Evolutionary conservation across 1,140 invertebrate genomes (phyloP).

Genomic region (Drosophila pseudoobscura): DNA sequence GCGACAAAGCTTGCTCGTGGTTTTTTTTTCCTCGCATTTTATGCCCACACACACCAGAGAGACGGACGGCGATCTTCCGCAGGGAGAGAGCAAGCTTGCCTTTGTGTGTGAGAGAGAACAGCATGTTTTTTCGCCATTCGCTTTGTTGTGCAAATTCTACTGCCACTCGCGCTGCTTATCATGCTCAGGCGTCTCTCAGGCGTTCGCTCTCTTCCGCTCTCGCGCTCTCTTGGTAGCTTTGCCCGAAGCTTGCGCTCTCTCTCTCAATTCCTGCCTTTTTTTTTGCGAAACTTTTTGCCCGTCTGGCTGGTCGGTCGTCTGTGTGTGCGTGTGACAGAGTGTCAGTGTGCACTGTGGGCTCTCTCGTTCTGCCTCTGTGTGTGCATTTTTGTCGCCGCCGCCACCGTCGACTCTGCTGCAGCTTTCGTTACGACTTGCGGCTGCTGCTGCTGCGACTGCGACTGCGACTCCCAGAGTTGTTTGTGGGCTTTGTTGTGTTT

Average conservation of each 20-base stretch:
- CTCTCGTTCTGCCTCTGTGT: conserved; percentile 46
- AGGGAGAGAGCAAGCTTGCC: conserved; percentile 23
- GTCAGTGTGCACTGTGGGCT: conserved; percentile 58
- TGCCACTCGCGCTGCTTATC: conserved; percentile 65
- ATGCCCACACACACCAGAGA: conserved; percentile 39
- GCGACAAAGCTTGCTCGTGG: conserved; percentile 55
- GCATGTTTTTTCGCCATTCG: conserved; percentile 70
- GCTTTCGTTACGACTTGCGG: conserved; percentile 71
- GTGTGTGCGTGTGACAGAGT: conserved; percentile 53
- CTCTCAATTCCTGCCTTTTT: conserved; percentile 46
- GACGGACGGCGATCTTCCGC: conserved; percentile 49
- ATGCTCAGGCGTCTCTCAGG: background rate
- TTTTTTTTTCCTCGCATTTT: conserved; percentile 30
- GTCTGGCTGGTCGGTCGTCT: conserved; percentile 29
- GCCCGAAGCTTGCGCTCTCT: conserved; percentile 17
- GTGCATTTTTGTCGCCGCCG: conserved; percentile 72
- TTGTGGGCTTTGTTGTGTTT: conserved; percentile 76
- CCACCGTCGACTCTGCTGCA: conserved; percentile 49
- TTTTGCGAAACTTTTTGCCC: conserved; percentile 70
- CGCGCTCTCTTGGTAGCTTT: conserved; percentile 14
- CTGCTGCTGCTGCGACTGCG: conserved; percentile 49
- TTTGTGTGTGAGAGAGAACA: conserved; percentile 22
- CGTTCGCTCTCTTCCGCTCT: conserved; percentile 19
- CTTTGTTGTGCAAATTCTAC: conserved; percentile 80
- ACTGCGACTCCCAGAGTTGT: conserved; percentile 74